These are phyloP conservation scores for Drosophila kepulauana DNA, from an alignment of 1,140 invertebrate genomes.

Conservation along the genomic window DNA sequence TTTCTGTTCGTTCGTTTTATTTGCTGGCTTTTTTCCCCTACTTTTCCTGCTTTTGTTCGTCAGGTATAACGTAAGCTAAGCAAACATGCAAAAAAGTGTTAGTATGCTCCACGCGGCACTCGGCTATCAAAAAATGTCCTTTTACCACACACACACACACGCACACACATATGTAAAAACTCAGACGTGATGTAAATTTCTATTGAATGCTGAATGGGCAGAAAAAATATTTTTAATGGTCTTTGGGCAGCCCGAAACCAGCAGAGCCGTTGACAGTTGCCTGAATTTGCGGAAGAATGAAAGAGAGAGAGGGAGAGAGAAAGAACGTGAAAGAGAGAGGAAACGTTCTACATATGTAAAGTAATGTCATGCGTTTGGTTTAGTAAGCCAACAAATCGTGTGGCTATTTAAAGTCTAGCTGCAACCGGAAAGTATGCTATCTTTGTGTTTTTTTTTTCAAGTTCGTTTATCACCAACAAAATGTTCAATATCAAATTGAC, in stretches of 20 bases:
- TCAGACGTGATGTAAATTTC: constrained; percentile 82
- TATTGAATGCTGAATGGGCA: constrained; percentile 83
- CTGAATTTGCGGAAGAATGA: constrained; percentile 45
- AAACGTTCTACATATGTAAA: constrained; percentile 28
- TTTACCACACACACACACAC: constrained; percentile 49
- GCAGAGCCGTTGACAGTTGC: constrained; percentile 63
- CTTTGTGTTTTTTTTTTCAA: background rate
- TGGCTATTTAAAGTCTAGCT: constrained; percentile 38
- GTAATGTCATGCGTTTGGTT: constrained; percentile 38
- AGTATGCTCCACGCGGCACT: constrained; percentile 70
- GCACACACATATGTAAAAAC: constrained; percentile 65
- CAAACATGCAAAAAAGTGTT: constrained; percentile 76
- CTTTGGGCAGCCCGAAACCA: constrained; percentile 56
- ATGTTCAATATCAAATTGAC: constrained; percentile 15
- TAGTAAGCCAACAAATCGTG: constrained; percentile 38
- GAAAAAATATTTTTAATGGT: constrained; percentile 81
- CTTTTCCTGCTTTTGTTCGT: constrained; percentile 30
- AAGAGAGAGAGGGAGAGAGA: constrained; percentile 1
- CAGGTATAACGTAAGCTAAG: constrained; percentile 72
- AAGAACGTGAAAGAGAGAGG: too few relatives aligned
- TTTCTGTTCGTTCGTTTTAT: constrained; percentile 16
- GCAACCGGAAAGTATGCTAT: constrained; percentile 35
- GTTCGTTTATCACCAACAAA: constrained; percentile 15
- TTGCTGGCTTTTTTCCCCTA: background rate
- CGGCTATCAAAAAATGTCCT: constrained; percentile 72